Conservation (phyloP, 1,140 invertebrate genomes). For the Centruroides sculpturatus region DNA sequence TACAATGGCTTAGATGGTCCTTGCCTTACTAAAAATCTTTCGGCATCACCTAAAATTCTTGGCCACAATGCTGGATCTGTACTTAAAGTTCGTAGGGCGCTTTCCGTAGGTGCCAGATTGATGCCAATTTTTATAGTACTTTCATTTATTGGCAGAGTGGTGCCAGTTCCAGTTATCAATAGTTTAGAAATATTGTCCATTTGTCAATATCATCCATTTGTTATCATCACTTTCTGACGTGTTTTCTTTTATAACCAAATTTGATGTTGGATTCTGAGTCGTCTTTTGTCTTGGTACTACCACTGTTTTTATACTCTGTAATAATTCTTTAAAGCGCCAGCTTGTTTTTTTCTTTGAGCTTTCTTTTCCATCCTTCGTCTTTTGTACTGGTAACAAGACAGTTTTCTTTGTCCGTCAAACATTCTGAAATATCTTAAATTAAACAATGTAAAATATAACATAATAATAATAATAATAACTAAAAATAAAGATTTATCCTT, state of each 20-base stretch:
- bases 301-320: too few relatives aligned
- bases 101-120: too few relatives aligned
- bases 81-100: background rate
- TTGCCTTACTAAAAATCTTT: constrained; percentile 10
- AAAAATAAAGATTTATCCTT: too few relatives aligned
- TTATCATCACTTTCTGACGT: background rate
- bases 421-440: constrained; percentile 1
- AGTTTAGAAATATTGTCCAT: background rate
- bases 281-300: background rate
- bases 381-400: background rate
- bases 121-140: background rate
- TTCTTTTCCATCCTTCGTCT: background rate
- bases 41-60: constrained; percentile 1
- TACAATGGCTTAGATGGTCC: constrained; percentile 5
- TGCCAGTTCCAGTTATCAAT: background rate
- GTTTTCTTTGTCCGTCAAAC: background rate
- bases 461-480: too few relatives aligned
- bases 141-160: background rate
- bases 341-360: constrained; percentile 1
- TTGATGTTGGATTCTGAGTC: background rate
- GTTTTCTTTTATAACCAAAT: too few relatives aligned
- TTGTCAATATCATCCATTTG: too few relatives aligned
- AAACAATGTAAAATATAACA: background rate
- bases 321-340: background rate
- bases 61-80: constrained; percentile 2